Evolutionary conservation across 2,797 vertebrate species (phyloP).

Genomic region (Acrossocheilus wenchowensis): DNA sequence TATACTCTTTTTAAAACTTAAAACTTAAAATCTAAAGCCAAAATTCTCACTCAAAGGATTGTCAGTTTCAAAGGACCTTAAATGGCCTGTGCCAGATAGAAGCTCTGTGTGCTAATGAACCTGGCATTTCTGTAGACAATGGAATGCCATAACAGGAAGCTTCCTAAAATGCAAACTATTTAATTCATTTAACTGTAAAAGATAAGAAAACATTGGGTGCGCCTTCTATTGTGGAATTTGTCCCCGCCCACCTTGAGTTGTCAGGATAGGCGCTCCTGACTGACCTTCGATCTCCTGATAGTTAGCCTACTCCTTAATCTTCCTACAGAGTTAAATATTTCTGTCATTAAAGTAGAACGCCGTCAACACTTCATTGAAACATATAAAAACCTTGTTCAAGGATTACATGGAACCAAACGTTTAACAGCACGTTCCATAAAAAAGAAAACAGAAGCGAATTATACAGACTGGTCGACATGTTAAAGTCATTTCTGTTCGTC

Average conservation of each 20-base stretch:
- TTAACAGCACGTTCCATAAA: neutral
- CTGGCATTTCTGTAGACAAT: slow-evolving; percentile 31
- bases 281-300: neutral
- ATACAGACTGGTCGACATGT: neutral
- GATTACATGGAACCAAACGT: neutral
- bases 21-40: neutral
- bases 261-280: neutral
- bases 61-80: neutral
- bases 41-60: neutral
- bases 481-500: neutral
- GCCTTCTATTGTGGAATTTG: slow-evolving; percentile 19
- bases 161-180: slow-evolving; percentile 42
- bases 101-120: neutral
- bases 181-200: slow-evolving; percentile 18
- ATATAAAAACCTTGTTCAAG: neutral
- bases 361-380: neutral
- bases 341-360: neutral
- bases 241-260: slow-evolving; percentile 7
- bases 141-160: slow-evolving; percentile 33
- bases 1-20: neutral
- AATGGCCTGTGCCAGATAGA: neutral
- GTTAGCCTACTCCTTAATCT: neutral
- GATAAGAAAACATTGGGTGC: slow-evolving; percentile 10
- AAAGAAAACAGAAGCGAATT: neutral
- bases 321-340: neutral